Percentiles rank a stretch among this genome's conserved stretches.
Conservation (phyloP, 2,113 vertebrate genomes). For the Myodes glareolus region DNA sequence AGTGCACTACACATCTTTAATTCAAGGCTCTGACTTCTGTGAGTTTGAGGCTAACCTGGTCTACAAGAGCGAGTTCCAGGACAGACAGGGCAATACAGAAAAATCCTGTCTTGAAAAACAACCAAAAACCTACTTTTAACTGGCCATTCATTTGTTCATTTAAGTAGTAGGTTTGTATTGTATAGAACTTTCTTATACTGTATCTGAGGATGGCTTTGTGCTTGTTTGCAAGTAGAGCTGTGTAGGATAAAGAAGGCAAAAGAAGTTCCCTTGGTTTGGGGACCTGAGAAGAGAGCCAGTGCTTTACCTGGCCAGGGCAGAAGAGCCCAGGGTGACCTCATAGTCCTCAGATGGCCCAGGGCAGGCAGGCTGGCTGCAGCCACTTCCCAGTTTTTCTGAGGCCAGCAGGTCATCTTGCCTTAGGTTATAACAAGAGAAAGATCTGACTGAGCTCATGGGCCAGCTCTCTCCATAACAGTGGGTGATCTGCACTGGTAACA, state of each 20-base stretch:
- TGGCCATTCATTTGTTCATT: not conserved
- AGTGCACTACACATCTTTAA: not conserved
- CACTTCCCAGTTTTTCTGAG: not conserved
- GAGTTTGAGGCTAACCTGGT: not conserved
- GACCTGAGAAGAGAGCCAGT: not conserved
- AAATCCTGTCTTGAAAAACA: not conserved
- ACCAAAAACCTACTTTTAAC: not conserved
- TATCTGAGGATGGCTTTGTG: not conserved
- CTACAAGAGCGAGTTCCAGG: not conserved
- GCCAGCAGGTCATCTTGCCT: not conserved
- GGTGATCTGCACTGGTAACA: not conserved
- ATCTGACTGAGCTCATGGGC: not conserved
- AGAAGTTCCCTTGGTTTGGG: not conserved
- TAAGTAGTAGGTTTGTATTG: not conserved
- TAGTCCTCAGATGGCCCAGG: not conserved
- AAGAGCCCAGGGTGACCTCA: conserved; percentile 4
- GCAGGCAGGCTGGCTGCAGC: not conserved
- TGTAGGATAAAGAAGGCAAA: not conserved
- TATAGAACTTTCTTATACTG: not conserved
- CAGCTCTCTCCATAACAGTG: not conserved
- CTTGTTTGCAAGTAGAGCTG: not conserved
- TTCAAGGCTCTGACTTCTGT: not conserved
- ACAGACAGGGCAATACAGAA: not conserved
- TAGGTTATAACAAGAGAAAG: not conserved
- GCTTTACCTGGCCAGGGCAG: not conserved